These are phyloP conservation scores for Caenorhabditis sp. DNA, from an alignment of 2,888 invertebrate species.

Conservation along the genomic window DNA sequence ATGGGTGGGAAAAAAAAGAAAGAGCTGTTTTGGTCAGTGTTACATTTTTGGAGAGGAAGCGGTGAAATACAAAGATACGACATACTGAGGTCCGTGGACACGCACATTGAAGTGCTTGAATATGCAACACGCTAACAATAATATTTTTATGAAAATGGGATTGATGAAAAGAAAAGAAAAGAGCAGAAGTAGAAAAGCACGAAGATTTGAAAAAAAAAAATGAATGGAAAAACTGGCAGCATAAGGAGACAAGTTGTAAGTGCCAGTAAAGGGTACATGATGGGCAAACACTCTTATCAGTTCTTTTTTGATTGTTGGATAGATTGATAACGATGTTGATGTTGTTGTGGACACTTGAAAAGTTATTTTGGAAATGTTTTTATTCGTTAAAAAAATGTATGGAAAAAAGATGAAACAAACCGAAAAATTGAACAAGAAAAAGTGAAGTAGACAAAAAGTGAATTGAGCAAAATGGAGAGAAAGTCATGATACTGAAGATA, in stretches of 20 bases:
- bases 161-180: constrained; percentile 2
- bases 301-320: constrained; percentile 5
- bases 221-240: not conserved
- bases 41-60: constrained; percentile 10
- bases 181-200: constrained; percentile 5
- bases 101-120: not conserved
- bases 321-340: constrained; percentile 9
- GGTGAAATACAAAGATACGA: constrained; percentile 4
- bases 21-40: constrained; percentile 18
- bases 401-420: no score
- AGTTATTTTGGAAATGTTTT: no score
- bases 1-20: constrained; percentile 9
- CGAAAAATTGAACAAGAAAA: not conserved
- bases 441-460: not conserved
- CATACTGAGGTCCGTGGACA: not conserved
- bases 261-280: not conserved
- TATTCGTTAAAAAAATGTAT: no score
- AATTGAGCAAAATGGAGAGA: not conserved
- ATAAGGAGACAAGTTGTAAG: not conserved
- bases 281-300: not conserved
- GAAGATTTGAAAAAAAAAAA: no score
- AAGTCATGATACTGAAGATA: not conserved
- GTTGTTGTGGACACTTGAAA: constrained; percentile 5
- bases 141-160: not conserved
- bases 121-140: constrained; percentile 22